Evolutionary conservation across 2,797 vertebrate species (phyloP).

Genomic region (Mormyrops boulengeri): DNA sequence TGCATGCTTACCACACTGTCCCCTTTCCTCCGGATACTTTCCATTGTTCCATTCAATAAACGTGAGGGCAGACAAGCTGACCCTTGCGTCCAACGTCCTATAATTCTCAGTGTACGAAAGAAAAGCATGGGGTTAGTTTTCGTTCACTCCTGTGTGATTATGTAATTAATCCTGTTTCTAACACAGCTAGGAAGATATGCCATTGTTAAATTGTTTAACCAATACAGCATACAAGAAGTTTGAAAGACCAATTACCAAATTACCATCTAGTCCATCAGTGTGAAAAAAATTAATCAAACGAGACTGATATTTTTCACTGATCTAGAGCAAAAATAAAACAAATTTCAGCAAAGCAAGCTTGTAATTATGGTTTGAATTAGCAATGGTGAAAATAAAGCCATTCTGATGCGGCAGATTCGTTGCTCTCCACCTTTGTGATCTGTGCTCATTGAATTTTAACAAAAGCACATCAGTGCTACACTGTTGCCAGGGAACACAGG

Average conservation of each 20-base stretch:
- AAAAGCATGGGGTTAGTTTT: conserved; percentile 15
- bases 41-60: not conserved
- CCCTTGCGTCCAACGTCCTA: not conserved
- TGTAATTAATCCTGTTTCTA: not conserved
- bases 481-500: conserved; percentile 57
- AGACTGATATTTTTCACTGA: conserved; percentile 10
- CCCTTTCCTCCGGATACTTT: not conserved
- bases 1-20: not conserved
- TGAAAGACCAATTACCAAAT: conserved; percentile 11
- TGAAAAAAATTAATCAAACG: not conserved
- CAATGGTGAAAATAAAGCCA: conserved; percentile 37
- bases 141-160: not conserved
- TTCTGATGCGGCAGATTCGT: conserved; percentile 48
- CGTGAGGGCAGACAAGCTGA: not conserved
- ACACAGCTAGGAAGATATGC: not conserved
- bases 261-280: conserved; percentile 7
- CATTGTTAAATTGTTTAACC: not conserved
- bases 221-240: conserved; percentile 2
- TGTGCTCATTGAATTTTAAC: conserved; percentile 55
- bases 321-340: conserved; percentile 25
- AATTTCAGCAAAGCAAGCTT: conserved; percentile 26
- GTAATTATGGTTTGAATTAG: conserved; percentile 21
- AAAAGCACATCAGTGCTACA: conserved; percentile 46
- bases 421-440: conserved; percentile 39
- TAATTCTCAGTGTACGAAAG: conserved; percentile 8